Evolutionary conservation across 1,140 invertebrate genomes (phyloP).

Genomic region (Lineus longissimus): DNA sequence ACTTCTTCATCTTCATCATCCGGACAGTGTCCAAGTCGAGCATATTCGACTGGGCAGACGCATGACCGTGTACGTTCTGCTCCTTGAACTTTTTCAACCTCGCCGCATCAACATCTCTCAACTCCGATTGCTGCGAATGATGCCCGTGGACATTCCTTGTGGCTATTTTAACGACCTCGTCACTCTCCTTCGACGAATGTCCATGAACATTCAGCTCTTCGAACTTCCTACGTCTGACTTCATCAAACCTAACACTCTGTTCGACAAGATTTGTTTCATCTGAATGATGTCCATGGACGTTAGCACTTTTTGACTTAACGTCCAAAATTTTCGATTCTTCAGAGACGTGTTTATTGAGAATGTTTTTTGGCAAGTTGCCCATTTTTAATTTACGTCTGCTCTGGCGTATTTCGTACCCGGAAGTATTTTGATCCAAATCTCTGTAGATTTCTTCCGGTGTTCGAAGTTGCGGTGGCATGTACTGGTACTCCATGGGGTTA

Average conservation of each 20-base stretch:
- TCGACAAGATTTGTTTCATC: too few species aligned
- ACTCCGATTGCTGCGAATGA: slow-evolving; percentile 37
- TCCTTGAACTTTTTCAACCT: slow-evolving; percentile 34
- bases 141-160: slow-evolving; percentile 16
- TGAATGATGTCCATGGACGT: too few species aligned
- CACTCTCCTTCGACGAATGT: background rate
- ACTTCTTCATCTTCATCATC: background rate
- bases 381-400: background rate
- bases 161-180: too few species aligned
- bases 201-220: background rate
- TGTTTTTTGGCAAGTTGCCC: background rate
- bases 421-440: too few species aligned
- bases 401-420: background rate
- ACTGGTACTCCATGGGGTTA: too few species aligned
- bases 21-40: too few species aligned
- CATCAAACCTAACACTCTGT: background rate
- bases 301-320: background rate
- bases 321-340: background rate
- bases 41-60: too few species aligned
- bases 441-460: too few species aligned
- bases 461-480: too few species aligned
- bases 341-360: background rate
- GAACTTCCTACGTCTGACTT: background rate
- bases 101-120: slow-evolving; percentile 30
- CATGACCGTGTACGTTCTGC: slow-evolving; percentile 39